Base-by-base conservation (phyloP, 1,140 invertebrate species). In the Schmidtea mediterranea region DNA sequence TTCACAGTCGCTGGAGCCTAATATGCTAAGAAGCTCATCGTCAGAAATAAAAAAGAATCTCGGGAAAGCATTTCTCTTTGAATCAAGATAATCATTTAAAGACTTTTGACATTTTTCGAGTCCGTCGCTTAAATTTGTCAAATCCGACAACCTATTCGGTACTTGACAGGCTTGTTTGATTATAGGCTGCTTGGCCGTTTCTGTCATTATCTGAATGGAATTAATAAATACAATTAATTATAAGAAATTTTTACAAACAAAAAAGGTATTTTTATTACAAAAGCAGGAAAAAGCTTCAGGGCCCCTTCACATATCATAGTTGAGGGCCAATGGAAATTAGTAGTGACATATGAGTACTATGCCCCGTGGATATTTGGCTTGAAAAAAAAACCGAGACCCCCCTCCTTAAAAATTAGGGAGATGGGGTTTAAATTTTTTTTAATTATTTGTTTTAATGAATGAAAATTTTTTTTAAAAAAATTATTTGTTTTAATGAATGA, bases 41-140 rank as follows among this genome's bases (percentile, higher is more conserved):
- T 84, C 82, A 6, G 82, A 84, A 53, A 89, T 78, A 60, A 89
- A 87, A 66, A 78, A 84, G 64, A 89, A 87, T 55, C 83, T 62
- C 24, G 82, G 79, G 59, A 86, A 87, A 46, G 79, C 71, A 51
- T 77, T 73, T 52, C 82, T 67, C 64, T 86, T 87, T 1, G 75
- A 75, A 58, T 82, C 79, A 45, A 87, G 67, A 63, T 86, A 87
- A 56, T 84, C 78, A 55, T 78, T 80, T 38, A 89, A 65, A 0
- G 80, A 81, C 60, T 86, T 86, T 65, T 84, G 80, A 65, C 82
- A 87, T 55, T 73, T 76, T 58, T 87, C 81, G 19, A 89, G 63
- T 1, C 76, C 77, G 22, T 66, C 51, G 46, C 73, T 74, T n/a
- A 87, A 66, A 32, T 66, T 67, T 56, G 76, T 68, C 41, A 89